These are phyloP conservation scores for Chalcis sispes DNA, from an alignment of 2,888 invertebrate species.

Conservation along the genomic window DNA sequence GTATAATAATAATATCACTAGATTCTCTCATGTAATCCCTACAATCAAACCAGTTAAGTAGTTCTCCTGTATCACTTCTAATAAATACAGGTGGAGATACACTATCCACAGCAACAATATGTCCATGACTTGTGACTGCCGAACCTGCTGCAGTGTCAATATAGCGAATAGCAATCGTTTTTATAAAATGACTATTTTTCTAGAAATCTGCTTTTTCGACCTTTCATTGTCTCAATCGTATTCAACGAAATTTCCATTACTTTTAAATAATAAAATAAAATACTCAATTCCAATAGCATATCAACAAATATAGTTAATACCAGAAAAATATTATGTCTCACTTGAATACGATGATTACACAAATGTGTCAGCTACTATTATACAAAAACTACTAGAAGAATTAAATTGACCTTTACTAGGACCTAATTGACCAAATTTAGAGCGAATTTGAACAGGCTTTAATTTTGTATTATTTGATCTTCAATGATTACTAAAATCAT, in stretches of 20 bases:
- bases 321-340: conserved; percentile 68
- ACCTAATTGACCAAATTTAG: conserved; percentile 96
- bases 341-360: conserved; percentile 97
- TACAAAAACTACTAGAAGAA: conserved; percentile 98
- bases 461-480: conserved; percentile 79
- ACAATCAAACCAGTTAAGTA: conserved; percentile 98
- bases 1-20: conserved; percentile 96
- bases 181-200: conserved; percentile 95
- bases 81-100: conserved; percentile 98
- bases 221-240: conserved; percentile 98
- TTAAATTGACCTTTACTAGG: conserved; percentile 96
- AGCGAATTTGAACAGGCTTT: conserved; percentile 91
- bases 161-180: conserved; percentile 94
- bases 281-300: no score
- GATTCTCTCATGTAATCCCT: conserved; percentile 98
- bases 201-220: conserved; percentile 98
- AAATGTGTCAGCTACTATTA: conserved; percentile 97
- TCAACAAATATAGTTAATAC: neutral
- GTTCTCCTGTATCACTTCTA: conserved; percentile 93
- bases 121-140: conserved; percentile 93
- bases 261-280: no score
- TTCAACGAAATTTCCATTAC: conserved; percentile 94
- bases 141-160: conserved; percentile 95
- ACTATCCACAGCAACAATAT: conserved; percentile 97
- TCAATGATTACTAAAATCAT: conserved; percentile 69